phyloP scores from a whole-genome alignment of 2,888 invertebrate genomes.

The Cactoblastis cactorum region DNA sequence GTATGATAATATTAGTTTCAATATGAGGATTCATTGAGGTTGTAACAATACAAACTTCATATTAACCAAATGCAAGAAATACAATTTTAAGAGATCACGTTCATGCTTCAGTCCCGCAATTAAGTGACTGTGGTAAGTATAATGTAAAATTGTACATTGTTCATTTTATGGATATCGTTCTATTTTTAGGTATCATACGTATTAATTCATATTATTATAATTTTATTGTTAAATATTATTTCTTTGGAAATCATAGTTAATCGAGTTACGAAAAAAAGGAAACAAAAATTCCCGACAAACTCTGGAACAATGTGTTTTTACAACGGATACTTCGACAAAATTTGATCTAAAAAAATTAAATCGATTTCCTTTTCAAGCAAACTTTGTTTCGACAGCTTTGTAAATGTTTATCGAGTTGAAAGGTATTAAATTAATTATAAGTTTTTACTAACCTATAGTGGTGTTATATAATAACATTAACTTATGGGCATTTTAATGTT shows the following conservation, averaged over 20 bases:
- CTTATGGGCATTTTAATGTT: slow-evolving; percentile 7
- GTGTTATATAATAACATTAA: slow-evolving; percentile 22
- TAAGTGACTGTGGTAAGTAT: no score
- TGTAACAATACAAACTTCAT: no score
- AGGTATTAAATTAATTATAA: slow-evolving; percentile 40
- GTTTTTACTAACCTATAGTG: slow-evolving; percentile 33
- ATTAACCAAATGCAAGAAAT: no score
- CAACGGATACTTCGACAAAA: neutral
- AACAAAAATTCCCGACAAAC: neutral
- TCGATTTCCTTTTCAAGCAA: slow-evolving; percentile 35
- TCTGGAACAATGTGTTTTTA: neutral
- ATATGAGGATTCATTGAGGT: no score
- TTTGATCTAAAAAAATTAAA: slow-evolving; percentile 29
- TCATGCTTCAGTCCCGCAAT: no score
- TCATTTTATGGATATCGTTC: no score
- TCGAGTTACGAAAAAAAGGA: neutral
- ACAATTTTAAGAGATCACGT: no score
- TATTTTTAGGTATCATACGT: no score
- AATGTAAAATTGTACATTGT: no score
- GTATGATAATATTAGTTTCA: no score
- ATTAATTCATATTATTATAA: no score
- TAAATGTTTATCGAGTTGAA: slow-evolving; percentile 43
- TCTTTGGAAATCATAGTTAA: neutral
- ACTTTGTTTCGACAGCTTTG: slow-evolving; percentile 42
- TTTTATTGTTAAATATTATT: no score